Evolutionary conservation across 2,113 vertebrate genomes (phyloP), one percentile per base, ranked within the genome.

Genomic region (Bubalus kerabau): DNA sequence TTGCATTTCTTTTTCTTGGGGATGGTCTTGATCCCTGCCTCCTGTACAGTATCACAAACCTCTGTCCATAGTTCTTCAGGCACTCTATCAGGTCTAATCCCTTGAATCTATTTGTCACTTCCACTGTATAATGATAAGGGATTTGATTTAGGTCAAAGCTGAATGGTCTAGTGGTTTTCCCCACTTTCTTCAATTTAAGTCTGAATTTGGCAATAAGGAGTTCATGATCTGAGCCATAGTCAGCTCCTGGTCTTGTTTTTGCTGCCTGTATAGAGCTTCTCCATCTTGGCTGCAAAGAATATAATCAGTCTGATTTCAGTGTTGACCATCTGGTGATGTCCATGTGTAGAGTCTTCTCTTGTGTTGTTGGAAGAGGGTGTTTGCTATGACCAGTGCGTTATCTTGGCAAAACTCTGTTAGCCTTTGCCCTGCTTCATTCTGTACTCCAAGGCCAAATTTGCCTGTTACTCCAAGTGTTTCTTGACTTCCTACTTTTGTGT

Each of bases 221-320:
- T n/a, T 67, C 16, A n/a, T n/a, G 32, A n/a, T n/a, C 16, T 4
- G 62, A 9, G 3, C 32, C 32, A n/a, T 16, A 67, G 4, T 67
- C 16, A n/a, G 64, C 32, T n/a, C 16, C 64, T 16, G 2, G 64
- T 19, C 32, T 67, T 19, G 7, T 67, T 67, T 67, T n/a, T 67
- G 16, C 7, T 67, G 16, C 19, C 64, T 67, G 0, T n/a, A n/a
- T 67, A 67, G 15, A 64, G 64, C 32, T 67, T n/a, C 32, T 67
- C 16, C 32, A n/a, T 67, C 64, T 67, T 67, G 64, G 32, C 32
- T 67, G 64, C 64, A 67, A 19, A 67, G 64, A n/a, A n/a, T 67
- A 19, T 36, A n/a, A 67, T 67, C 62, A 67, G 0, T 67, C 4
- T 67, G 16, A n/a, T n/a, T n/a, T 19, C 32, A 1, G 3, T 17